Percentiles rank a stretch among this genome's conserved stretches.
phyloP scores from a whole-genome alignment of 2,113 vertebrate genomes.

The Alces alces region DNA sequence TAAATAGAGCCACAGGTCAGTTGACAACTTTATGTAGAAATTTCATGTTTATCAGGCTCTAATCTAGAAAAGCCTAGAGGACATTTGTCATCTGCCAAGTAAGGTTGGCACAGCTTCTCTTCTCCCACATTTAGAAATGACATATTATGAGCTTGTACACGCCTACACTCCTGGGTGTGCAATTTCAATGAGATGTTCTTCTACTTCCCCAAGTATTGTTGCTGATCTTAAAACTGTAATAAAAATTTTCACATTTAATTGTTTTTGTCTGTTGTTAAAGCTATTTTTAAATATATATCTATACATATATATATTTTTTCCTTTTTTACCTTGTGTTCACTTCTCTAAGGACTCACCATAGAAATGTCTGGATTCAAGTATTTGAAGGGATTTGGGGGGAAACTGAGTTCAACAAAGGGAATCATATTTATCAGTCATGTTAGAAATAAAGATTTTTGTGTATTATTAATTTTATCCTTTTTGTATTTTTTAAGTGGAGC shows the following conservation, averaged over 20 bases:
- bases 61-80: conserved; percentile 32
- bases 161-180: background rate
- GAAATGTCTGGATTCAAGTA: conserved; percentile 36
- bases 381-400: conserved; percentile 35
- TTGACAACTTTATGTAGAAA: conserved; percentile 43
- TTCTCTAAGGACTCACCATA: conserved; percentile 17
- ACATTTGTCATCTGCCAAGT: background rate
- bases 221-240: conserved; percentile 42
- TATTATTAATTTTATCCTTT: background rate
- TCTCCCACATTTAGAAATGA: background rate
- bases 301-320: background rate
- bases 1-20: conserved; percentile 59
- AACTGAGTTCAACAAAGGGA: conserved; percentile 23
- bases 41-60: conserved; percentile 48
- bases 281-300: conserved; percentile 52
- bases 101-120: conserved; percentile 1
- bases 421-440: background rate
- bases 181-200: conserved; percentile 23
- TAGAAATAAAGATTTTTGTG: background rate
- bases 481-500: background rate
- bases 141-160: conserved; percentile 28
- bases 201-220: background rate
- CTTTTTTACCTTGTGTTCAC: background rate
- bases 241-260: conserved; percentile 28
- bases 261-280: conserved; percentile 44